Evolutionary conservation across 2,113 vertebrate genomes (phyloP).

Genomic region (Cinclus mexicanus): DNA sequence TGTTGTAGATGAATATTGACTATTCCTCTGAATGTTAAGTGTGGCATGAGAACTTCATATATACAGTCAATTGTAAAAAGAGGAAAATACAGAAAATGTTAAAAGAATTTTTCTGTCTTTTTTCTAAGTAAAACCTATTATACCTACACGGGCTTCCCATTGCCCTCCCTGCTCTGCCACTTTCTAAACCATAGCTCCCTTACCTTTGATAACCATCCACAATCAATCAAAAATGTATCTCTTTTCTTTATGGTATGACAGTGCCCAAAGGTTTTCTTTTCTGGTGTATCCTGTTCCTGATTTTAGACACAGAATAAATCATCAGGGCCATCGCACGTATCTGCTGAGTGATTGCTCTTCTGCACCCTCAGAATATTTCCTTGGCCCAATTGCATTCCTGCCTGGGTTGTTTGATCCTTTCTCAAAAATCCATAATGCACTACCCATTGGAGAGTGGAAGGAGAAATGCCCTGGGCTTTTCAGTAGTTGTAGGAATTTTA

Average conservation of each 20-base stretch:
- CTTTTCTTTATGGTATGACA: neutral
- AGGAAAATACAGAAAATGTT: neutral
- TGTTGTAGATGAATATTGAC: neutral
- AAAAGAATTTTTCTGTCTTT: neutral
- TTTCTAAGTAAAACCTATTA: neutral
- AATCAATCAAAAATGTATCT: neutral
- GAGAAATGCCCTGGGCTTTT: slow-evolving; percentile 23
- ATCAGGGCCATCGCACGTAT: accelerated
- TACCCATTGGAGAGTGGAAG: neutral
- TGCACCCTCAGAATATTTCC: slow-evolving; percentile 11
- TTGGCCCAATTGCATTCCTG: slow-evolving; percentile 21
- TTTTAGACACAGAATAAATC: neutral
- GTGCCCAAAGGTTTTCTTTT: neutral
- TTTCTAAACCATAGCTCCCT: neutral
- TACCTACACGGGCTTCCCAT: neutral
- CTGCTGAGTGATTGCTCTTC: neutral
- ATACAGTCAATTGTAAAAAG: neutral
- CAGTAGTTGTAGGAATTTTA: neutral
- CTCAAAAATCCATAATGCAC: slow-evolving; percentile 35
- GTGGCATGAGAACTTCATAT: neutral
- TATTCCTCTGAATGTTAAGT: neutral
- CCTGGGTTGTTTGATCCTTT: neutral
- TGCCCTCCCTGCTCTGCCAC: neutral
- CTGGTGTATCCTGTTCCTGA: neutral
- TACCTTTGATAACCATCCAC: neutral